phyloP scores from a whole-genome alignment of 2,888 invertebrate genomes.

The Selenia dentaria region DNA sequence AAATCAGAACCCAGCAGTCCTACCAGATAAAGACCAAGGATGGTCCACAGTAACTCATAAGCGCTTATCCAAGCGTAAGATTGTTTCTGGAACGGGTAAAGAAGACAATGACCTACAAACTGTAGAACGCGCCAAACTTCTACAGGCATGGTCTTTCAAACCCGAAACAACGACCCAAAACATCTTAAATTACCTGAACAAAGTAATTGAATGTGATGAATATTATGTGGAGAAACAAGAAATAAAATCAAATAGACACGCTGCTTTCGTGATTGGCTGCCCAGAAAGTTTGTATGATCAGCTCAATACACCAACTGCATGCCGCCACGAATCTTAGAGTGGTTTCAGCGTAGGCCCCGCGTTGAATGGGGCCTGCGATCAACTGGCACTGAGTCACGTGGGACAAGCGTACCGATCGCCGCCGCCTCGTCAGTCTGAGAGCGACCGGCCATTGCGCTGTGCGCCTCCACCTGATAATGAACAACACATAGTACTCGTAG shows the following conservation, averaged over 20 bases:
- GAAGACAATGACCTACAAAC: constrained; percentile 5
- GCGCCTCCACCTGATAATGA: no score
- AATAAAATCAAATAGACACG: constrained; percentile 6
- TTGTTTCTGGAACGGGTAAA: neutral
- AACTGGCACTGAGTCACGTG: neutral
- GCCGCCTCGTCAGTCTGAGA: neutral
- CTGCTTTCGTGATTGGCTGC: constrained; percentile 16
- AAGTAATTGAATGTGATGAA: constrained; percentile 2
- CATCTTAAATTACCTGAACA: constrained; percentile 9
- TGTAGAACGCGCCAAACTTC: constrained; percentile 1
- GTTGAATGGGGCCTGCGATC: neutral
- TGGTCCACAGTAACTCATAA: neutral
- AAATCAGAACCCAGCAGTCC: no score
- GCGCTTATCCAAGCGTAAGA: neutral
- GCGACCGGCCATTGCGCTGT: neutral
- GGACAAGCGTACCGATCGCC: neutral
- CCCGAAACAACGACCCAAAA: constrained; percentile 12
- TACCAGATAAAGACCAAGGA: no score
- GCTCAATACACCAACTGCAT: constrained; percentile 3
- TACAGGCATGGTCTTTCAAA: constrained; percentile 12
- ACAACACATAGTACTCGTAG: no score
- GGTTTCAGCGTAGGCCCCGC: constrained; percentile 14
- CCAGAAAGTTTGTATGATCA: constrained; percentile 6
- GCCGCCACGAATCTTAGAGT: constrained; percentile 11
- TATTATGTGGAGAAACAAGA: constrained; percentile 11